Conservation (phyloP, 2,797 vertebrate species). For the Xenopus petersii region DNA sequence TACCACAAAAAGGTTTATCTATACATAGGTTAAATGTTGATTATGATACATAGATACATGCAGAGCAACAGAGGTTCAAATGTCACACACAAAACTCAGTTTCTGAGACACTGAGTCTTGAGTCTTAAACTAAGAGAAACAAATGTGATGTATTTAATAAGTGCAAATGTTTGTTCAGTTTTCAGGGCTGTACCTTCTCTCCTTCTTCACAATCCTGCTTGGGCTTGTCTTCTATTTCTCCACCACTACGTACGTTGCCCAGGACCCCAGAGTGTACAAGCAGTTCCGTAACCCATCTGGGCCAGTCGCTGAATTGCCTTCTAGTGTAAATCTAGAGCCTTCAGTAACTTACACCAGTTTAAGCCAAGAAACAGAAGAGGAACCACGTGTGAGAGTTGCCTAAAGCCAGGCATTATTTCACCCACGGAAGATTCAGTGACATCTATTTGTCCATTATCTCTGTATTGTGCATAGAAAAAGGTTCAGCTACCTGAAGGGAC, state of each 20-base stretch:
- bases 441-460: conserved; percentile 63
- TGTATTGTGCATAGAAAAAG: conserved; percentile 77
- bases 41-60: no score
- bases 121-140: no score
- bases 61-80: no score
- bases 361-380: conserved; percentile 82
- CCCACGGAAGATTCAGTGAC: conserved; percentile 57
- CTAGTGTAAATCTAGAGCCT: conserved; percentile 75
- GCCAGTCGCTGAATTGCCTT: conserved; percentile 68
- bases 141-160: no score
- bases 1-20: no score
- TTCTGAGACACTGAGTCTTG: no score
- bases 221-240: conserved; percentile 88
- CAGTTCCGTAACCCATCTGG: conserved; percentile 86
- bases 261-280: conserved; percentile 92
- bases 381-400: conserved; percentile 78
- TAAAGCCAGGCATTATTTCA: conserved; percentile 60
- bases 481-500: conserved; percentile 63
- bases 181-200: conserved; percentile 89
- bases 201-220: conserved; percentile 85
- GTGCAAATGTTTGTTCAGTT: conserved; percentile 71
- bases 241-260: conserved; percentile 85
- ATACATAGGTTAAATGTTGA: no score
- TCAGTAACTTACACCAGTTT: conserved; percentile 89
- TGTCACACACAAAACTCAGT: no score